Base-by-base conservation (phyloP, 2,888 invertebrate genomes). In the Odontocerum albicorne region DNA sequence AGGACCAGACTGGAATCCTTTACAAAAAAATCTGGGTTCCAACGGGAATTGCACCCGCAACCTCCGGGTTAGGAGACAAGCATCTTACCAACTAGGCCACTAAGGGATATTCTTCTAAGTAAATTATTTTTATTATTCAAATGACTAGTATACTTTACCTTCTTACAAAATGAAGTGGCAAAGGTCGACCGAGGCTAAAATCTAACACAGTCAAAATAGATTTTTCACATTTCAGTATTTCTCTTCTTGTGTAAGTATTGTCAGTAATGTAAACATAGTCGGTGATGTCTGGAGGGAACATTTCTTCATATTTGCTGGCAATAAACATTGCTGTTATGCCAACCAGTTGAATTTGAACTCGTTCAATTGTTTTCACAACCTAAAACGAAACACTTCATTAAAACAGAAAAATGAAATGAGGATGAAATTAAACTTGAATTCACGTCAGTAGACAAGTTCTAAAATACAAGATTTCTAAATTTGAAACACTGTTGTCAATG, bases 271-370 rank as follows among this genome's bases (percentile, higher is more conserved):
- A 93, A 10, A 92, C 88, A 74, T 96, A 96, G 72, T 98, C 97
- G 4, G 74, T 77, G 16, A 95, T 81, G 38, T 91, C 90, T 0
- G 96, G 95, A 1, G 90, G 83, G 66, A 88, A 93, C 66, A 95
- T 88, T 76, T 98, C 98, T 73, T 98, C 97, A 66, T 93, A 96
- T 71, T 98, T 98, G 66, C 89, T 85, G 0, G 97, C 96, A 49
- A 96, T 84, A 65, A 93, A 87, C 80, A 97, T 84, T 0, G 94
- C 88, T 0, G 94, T 86, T 1, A 92, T 87, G 2, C 96, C 96
- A 8, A 96, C 90, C 60, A 96, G 75, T 68, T 97, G 96, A 55
- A 96, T 77, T 63, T 85, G 82, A 61, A 83, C 84, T 61, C 85
- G 82, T 47, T 81, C 78, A 21, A 90, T 82, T 13, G 80, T 78